Base-by-base conservation (phyloP, 1,140 invertebrate species). In the Aethina tumida region DNA sequence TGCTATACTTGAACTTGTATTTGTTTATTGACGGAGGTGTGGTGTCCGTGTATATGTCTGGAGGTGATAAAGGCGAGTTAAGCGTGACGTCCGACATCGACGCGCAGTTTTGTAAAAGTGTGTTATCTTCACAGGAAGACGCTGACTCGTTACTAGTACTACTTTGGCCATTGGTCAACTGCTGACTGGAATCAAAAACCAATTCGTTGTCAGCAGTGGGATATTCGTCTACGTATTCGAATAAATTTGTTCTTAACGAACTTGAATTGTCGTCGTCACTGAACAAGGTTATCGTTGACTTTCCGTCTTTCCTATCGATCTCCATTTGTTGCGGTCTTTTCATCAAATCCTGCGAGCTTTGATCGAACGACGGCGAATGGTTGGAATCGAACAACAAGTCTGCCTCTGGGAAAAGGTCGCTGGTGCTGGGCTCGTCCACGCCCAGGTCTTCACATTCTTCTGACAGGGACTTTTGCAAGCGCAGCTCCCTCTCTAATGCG, bases 361-460 rank as follows among this genome's bases (percentile, higher is more conserved):
- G 59, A 38, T 60, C 58, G 39, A 59, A 63, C 2, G 56, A 58
- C 4, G 60, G 60, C 4, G 60, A 63, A 50, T 63, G 56, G 43
- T 63, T 61, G 3, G 57, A 45, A 43, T 76, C 76, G 46, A 83
- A 79, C 12, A 81, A 55, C 18, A 82, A 51, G 50, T 83, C 79
- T 0, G 79, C 79, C 44, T 83, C 80, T 1, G 81, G 81, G 58
- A 83, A 83, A 16, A 83, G 59, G 50, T 84, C 81, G 39, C 78
- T 81, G 0, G 80, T 78, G 26, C 78, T 82, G 1, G 79, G 80
- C 22, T 81, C 79, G 43, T 82, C 80, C 6, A 84, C 80, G 8
- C 81, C 80, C 2, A 83, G 59, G 54, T 83, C 80, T 50, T 81
- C 79, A 55, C 79, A 82, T 53, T 84, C 81, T 51, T 83, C 81